Evolutionary conservation across 2,888 invertebrate genomes (phyloP).

Genomic region (Graphium colonna): DNA sequence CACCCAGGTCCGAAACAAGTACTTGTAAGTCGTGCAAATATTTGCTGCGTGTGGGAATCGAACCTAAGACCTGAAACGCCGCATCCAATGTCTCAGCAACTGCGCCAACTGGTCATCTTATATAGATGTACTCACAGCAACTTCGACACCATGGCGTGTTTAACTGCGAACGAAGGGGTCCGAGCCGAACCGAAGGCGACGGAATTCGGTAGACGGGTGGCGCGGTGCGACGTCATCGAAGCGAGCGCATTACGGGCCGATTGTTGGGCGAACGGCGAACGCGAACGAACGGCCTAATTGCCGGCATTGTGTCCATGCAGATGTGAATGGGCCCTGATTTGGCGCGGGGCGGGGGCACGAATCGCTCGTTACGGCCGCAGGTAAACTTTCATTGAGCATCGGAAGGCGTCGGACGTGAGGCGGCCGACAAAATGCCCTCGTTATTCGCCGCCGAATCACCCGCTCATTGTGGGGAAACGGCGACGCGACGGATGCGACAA

Average conservation of each 20-base stretch:
- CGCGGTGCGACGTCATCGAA: conserved; percentile 60
- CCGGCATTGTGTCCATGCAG: conserved; percentile 81
- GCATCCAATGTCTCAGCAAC: too few relatives aligned
- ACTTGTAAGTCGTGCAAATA: too few relatives aligned
- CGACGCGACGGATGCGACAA: conserved; percentile 77
- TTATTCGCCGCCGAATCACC: conserved; percentile 80
- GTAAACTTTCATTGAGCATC: conserved; percentile 81
- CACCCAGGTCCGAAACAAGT: too few relatives aligned
- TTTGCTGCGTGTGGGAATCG: too few relatives aligned
- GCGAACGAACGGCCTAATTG: conserved; percentile 74
- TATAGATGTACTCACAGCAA: too few relatives aligned
- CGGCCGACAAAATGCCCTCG: conserved; percentile 80
- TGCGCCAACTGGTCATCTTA: too few relatives aligned
- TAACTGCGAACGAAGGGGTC: too few relatives aligned
- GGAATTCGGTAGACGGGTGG: conserved; percentile 36
- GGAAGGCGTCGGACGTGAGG: conserved; percentile 80
- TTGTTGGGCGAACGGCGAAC: conserved; percentile 77
- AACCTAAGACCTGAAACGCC: too few relatives aligned
- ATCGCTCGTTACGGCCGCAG: conserved; percentile 80
- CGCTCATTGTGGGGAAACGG: conserved; percentile 80
- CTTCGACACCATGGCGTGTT: too few relatives aligned
- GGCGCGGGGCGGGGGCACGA: conserved; percentile 76
- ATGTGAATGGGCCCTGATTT: conserved; percentile 82
- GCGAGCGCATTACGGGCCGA: conserved; percentile 74
- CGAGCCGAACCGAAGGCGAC: conserved; percentile 27